Conservation (phyloP, 2,797 vertebrate species). For the Notolabrus celidotus region DNA sequence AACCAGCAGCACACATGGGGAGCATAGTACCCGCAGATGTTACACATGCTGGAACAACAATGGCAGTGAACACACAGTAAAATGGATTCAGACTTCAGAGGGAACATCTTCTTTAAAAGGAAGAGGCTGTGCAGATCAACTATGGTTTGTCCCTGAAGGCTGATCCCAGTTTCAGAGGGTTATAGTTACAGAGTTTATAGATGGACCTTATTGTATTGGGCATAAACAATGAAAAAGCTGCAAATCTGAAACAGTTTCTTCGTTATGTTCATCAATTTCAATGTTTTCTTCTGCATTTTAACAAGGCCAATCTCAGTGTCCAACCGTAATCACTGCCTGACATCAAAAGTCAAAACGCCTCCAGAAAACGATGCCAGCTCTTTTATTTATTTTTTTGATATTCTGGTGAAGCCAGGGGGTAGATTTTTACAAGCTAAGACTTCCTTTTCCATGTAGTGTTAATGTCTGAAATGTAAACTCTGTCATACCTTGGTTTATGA, state of each 20-base stretch:
- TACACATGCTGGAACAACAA: conserved; percentile 43
- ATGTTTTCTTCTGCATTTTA: background rate
- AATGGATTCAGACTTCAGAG: conserved; percentile 26
- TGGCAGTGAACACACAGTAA: conserved; percentile 17
- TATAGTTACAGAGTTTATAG: too few species aligned
- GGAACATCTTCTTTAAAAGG: conserved; percentile 4
- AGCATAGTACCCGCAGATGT: conserved; percentile 33
- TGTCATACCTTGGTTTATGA: too few species aligned
- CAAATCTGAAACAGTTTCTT: background rate
- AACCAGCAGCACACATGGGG: conserved; percentile 48
- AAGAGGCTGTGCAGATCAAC: background rate
- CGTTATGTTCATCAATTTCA: background rate
- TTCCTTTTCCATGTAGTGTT: too few species aligned
- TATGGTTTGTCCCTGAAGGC: background rate
- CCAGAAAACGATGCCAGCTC: too few species aligned
- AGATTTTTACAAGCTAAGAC: too few species aligned
- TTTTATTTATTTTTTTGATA: too few species aligned
- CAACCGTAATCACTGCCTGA: too few species aligned
- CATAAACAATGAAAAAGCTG: background rate
- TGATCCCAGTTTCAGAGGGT: background rate
- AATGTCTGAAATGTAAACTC: too few species aligned
- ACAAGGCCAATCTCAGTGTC: too few species aligned
- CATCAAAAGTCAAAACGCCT: too few species aligned
- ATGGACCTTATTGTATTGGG: too few species aligned
- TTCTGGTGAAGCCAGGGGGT: too few species aligned